Base-by-base conservation (phyloP, 2,113 vertebrate species). In the Prochilodus magdalenae region DNA sequence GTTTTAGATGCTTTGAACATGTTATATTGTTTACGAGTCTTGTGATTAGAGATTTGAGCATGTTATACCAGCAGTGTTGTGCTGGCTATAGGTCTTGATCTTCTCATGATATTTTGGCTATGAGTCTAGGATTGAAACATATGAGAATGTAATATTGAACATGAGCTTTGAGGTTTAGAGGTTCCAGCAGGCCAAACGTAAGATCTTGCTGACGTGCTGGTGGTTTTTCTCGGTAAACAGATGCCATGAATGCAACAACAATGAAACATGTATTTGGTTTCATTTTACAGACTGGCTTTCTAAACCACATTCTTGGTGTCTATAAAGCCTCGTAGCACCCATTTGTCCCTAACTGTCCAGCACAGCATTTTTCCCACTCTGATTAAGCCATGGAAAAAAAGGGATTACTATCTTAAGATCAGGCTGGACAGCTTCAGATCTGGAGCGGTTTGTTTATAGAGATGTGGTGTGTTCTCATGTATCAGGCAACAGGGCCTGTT, bases 401-500 rank as follows among this genome's bases (percentile, higher is more conserved):
- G 24, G 36, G 16, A 20, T 60, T 15, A 4, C 30, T 79, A 62
- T 71, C 30, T 60, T 44, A n/a, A 49, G 66, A 26, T 70, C 33
- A 44, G 22, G 33, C 66, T 10, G 20, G 13, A 44, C 22, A 24
- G 36, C 11, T 11, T 44, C 20, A 44, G 53, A 71, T 60, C 15
- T 60, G 16, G 30, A 59, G 66, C 36, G 65, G 30, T 40, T n/a
- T 57, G 30, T 59, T 47, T 79, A 47, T 13, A 53, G 59, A 53
- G 47, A 47, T 14, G 15, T 66, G 44, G 20, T 71, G 77, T 79
- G 36, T 79, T 60, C 33, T 79, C 26, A 60, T 36, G 77, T 84
- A 40, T 44, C 36, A 57, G 59, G 77, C 40, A 75, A 82, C 15
- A 44, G 16, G 67, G 66, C 30, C 83, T 79, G 83, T 88, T 92